phyloP scores from a whole-genome alignment of 1,140 invertebrate genomes.

The Drosophila lacteicornis region DNA sequence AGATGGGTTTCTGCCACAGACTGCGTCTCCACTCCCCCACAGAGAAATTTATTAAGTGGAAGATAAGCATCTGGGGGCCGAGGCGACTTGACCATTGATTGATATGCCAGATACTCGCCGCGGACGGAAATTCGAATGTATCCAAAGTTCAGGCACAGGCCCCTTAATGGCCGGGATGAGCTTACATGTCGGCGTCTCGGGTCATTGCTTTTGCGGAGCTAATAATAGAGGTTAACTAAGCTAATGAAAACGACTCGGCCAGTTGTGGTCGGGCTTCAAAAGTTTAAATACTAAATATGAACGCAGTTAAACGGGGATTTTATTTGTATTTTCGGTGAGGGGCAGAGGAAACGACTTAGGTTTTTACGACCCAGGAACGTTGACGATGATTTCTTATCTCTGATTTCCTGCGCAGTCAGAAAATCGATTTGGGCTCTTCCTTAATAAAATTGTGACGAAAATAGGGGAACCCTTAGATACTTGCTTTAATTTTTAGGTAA shows the following conservation, averaged over 20 bases:
- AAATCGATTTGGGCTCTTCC: constrained; percentile 10
- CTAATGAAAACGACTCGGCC: constrained; percentile 60
- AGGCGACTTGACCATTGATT: constrained; percentile 65
- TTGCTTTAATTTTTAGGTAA: not conserved
- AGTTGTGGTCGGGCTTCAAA: constrained; percentile 24
- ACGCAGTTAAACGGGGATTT: constrained; percentile 38
- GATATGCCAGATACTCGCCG: constrained; percentile 57
- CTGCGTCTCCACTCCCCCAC: constrained; percentile 60
- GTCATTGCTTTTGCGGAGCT: constrained; percentile 48
- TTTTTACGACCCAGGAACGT: constrained; percentile 12
- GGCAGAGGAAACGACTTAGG: constrained; percentile 30
- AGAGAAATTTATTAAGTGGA: constrained; percentile 76
- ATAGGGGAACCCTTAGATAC: not conserved
- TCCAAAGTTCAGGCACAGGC: constrained; percentile 17
- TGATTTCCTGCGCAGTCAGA: constrained; percentile 5
- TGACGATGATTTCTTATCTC: constrained; percentile 18
- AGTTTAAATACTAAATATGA: constrained; percentile 46
- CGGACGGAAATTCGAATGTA: not conserved
- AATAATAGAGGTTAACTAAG: constrained; percentile 76
- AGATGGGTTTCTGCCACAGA: not conserved
- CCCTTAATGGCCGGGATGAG: constrained; percentile 50
- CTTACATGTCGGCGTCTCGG: constrained; percentile 39
- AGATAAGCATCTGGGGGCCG: constrained; percentile 69
- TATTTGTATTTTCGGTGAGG: constrained; percentile 8
- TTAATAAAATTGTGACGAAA: not conserved